Evolutionary conservation across 2,797 vertebrate species (phyloP).

Genomic region (Sphenopsis melanotis): DNA sequence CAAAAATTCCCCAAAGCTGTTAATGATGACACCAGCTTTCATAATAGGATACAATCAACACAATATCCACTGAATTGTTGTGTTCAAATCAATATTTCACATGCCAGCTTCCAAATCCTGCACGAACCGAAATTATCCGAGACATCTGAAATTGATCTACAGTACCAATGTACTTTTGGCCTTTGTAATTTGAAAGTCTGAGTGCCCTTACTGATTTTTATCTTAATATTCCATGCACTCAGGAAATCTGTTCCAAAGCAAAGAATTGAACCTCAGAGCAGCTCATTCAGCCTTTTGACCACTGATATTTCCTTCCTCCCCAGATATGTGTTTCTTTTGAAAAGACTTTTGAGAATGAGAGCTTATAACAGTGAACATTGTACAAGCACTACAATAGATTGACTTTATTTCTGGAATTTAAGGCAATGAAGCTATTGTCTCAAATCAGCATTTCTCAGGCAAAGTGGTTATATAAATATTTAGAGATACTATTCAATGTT

Average conservation of each 20-base stretch:
- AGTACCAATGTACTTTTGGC: background rate
- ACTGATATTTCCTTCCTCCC: background rate
- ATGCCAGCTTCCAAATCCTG: background rate
- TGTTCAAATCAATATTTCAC: background rate
- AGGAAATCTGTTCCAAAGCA: background rate
- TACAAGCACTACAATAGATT: background rate
- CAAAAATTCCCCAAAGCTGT: background rate
- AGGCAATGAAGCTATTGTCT: background rate
- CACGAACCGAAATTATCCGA: background rate
- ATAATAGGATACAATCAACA: background rate
- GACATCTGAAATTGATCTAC: background rate
- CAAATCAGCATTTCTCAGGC: background rate
- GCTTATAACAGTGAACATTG: background rate
- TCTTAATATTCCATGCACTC: background rate
- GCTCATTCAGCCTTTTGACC: background rate
- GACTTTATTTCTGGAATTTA: background rate
- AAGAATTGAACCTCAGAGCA: background rate
- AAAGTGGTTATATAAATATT: background rate
- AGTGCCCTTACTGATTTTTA: background rate
- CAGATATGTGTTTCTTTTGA: background rate
- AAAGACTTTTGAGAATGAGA: background rate
- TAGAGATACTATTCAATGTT: background rate
- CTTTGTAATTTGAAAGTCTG: background rate
- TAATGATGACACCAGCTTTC: background rate
- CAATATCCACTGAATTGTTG: background rate